Evolutionary conservation across 2,113 vertebrate species (phyloP), one percentile per base, ranked within the genome.

Genomic region (Sphaerodactylus townsendi): DNA sequence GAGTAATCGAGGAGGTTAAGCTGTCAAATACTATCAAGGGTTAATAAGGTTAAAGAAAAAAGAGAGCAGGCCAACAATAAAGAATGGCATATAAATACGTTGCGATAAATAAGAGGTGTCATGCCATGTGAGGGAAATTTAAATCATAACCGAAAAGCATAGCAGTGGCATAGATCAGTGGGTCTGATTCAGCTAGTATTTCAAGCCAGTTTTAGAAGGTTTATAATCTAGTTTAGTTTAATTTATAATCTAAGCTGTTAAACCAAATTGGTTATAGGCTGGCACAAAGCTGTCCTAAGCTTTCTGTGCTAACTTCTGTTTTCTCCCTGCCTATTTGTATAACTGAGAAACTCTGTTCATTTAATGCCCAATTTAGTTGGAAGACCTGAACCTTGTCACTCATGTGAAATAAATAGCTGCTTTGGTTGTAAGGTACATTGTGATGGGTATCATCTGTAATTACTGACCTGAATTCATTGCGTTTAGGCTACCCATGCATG

Each of bases 1-100:
- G 95, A 95, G 93, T 96, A 96, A 97, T 96, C 94, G 94, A 94
- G 95, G 93, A 95, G 95, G 96, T 96, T 96, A 96, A 96, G 92
- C 95, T 97, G 97, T 96, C 96, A 97, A 94, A 92, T 94, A 93
- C 94, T 92, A 94, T 95, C 94, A 96, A 95, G 95, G 97, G 96
- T 96, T 97, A 97, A 97, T 96, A 96, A 96, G 96, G 96, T 97
- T 97, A 97, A 96, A 92, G 90, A 95, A 96, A 92, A 95, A 95
- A 92, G 95, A 95, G 95, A 95, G 90, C 91, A 93, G 93, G 90
- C 88, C 92, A 93, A 95, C 93, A 96, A 94, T 94, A 95, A 95
- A 95, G 90, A 92, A 62, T 37, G 81, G 85, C 0, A 37, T 94
- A 93, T 95, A 95, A 96, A 96, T 94, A 95, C 91, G 85, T 90